Percentiles rank a stretch among this genome's conserved stretches.
These are phyloP conservation scores for Chrysemys picta DNA, from an alignment of 2,113 vertebrate species.

Conservation along the genomic window DNA sequence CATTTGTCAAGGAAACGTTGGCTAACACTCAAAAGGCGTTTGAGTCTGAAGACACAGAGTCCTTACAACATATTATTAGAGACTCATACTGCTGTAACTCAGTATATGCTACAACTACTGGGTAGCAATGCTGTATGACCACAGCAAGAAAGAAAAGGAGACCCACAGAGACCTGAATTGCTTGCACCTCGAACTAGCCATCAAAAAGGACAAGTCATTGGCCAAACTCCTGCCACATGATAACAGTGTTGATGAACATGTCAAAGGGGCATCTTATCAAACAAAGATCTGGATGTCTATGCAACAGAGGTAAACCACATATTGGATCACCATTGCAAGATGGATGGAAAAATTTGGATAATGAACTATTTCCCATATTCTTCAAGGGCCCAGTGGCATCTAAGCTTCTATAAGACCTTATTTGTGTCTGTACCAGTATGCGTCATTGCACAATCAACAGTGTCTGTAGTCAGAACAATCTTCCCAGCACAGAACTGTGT, in stretches of 20 bases:
- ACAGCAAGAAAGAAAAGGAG: neutral
- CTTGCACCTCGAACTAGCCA: neutral
- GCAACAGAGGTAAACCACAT: too few relatives aligned
- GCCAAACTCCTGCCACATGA: neutral
- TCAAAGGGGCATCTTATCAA: neutral
- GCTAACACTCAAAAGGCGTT: neutral
- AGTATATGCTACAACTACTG: neutral
- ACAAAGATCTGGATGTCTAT: neutral
- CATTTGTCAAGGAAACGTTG: neutral
- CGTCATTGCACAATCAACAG: neutral
- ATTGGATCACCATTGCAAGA: neutral
- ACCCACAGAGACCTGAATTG: neutral
- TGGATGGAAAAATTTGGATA: neutral
- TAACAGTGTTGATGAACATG: neutral
- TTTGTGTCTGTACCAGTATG: neutral
- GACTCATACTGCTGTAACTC: neutral
- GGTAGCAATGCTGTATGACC: neutral
- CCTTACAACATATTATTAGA: neutral
- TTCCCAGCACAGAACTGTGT: neutral
- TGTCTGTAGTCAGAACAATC: neutral
- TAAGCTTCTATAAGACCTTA: neutral
- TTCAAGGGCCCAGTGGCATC: neutral
- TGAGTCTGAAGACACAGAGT: neutral
- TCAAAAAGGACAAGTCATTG: neutral
- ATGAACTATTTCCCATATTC: neutral